A percentile compares a stretch with the other conserved stretches of the same genome.
These are phyloP conservation scores for Calliphora vomitoria DNA, from an alignment of 2,888 invertebrate species.

Conservation along the genomic window DNA sequence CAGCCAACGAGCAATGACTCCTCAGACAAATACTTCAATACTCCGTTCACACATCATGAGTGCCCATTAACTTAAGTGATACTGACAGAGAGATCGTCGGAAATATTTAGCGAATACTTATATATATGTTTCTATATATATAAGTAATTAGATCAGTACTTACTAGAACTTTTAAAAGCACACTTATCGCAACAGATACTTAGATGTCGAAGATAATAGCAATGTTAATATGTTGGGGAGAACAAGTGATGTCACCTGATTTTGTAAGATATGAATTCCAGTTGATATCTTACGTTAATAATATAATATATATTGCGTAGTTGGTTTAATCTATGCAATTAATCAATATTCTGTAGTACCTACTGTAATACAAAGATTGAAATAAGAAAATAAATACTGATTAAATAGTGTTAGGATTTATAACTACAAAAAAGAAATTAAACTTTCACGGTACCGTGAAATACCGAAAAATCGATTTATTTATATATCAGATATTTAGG, in stretches of 20 bases:
- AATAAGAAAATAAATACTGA: background rate
- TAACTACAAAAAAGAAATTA: no score
- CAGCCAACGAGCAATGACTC: background rate
- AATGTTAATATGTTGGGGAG: background rate
- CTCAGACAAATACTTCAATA: background rate
- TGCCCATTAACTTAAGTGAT: background rate
- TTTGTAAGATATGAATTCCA: background rate
- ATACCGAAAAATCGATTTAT: no score
- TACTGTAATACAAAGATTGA: no score
- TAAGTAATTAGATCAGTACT: no score
- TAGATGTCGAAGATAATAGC: background rate
- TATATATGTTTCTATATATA: background rate
- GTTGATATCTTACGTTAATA: background rate
- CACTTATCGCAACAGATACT: background rate
- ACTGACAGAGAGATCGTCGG: background rate
- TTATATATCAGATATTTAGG: no score
- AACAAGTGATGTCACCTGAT: background rate
- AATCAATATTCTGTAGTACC: background rate
- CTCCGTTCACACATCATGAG: background rate
- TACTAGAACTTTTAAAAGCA: background rate
- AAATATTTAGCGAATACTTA: background rate
- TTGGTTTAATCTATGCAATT: background rate
- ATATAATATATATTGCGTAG: background rate
- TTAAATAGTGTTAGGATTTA: no score
- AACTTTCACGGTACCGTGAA: no score